Base-by-base conservation (phyloP, 2,888 invertebrate species). In the Stenurella melanura region DNA sequence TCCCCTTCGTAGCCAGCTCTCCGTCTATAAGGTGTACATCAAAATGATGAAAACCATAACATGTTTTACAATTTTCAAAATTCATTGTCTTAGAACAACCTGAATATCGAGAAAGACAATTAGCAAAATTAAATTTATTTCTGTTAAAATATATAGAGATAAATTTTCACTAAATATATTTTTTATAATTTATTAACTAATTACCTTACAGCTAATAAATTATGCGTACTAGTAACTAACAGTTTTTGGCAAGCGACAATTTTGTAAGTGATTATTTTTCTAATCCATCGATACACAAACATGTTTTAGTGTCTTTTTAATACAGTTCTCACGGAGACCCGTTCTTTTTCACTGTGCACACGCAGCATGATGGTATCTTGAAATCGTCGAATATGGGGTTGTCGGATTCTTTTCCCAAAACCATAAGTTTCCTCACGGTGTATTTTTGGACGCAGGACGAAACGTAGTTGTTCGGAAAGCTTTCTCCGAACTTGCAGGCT, bases 381-480 rank as follows among this genome's bases (percentile, higher is more conserved):
- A 90, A 89, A 54, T 83, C 83, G 73, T 88, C 87, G 34, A 88
- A 83, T 7, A 82, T 78, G 18, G 87, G 80, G 34, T 82, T 80
- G 58, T 86, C 81, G 10, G 86, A 21, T 10, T 82, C 79, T 10
- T 83, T 81, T 12, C 79, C 79, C n/a, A 85, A 72, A 3, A 85
- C 83, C 82, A 85, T 82, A 75, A 87, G 78, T 42, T 85, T 78
- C 63, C 83, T 79, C 11, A 82, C 80, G 15, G 82, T 82, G 85
- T 88, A 93, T 84, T 92, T 93, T 86, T 94, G 94, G 63, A 90
- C 90, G 85, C 94, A 94, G 12, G 85, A 85, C 0, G 91, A 90
- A n/a, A 84, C 87, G 85, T 92, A 92, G 0, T 91, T 91, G 1
- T 83, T 85, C 15, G 91, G 90, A 73, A 92, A 90, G 71, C 84